These are phyloP conservation scores for Caenorhabditis zanzibari DNA, from an alignment of 2,888 invertebrate species.

Conservation along the genomic window DNA sequence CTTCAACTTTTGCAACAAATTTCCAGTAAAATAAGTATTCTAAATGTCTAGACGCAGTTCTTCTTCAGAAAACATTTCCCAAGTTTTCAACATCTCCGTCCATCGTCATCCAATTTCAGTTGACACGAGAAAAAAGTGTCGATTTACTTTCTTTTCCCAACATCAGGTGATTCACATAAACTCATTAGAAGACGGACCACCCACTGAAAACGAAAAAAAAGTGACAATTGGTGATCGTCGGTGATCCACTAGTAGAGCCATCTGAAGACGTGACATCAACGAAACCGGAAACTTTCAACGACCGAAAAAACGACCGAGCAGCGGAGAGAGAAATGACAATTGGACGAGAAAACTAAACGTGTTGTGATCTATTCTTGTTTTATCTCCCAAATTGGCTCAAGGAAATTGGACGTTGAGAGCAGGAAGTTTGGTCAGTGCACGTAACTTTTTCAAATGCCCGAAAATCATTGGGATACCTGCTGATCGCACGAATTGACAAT, in stretches of 20 bases:
- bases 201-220: neutral
- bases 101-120: conserved; percentile 46
- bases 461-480: conserved; percentile 19
- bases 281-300: conserved; percentile 35
- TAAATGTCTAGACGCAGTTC: conserved; percentile 24
- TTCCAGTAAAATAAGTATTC: neutral
- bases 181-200: conserved; percentile 55
- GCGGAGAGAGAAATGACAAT: conserved; percentile 17
- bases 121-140: conserved; percentile 46
- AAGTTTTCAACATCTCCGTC: conserved; percentile 13
- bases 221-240: conserved; percentile 30
- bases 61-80: neutral
- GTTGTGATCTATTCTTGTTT: conserved; percentile 51
- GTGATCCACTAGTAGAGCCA: neutral
- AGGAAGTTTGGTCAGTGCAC: conserved; percentile 56
- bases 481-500: neutral
- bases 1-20: too few species aligned
- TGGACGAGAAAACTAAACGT: conserved; percentile 41
- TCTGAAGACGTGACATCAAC: conserved; percentile 40
- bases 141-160: conserved; percentile 31
- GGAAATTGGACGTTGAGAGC: conserved; percentile 49
- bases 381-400: conserved; percentile 49
- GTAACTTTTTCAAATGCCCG: conserved; percentile 44
- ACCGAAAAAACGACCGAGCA: conserved; percentile 11
- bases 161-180: conserved; percentile 45